A percentile compares a stretch with the other conserved stretches of the same genome.
phyloP scores from a whole-genome alignment of 2,888 invertebrate species.

The Megaustenia siamemsis region DNA sequence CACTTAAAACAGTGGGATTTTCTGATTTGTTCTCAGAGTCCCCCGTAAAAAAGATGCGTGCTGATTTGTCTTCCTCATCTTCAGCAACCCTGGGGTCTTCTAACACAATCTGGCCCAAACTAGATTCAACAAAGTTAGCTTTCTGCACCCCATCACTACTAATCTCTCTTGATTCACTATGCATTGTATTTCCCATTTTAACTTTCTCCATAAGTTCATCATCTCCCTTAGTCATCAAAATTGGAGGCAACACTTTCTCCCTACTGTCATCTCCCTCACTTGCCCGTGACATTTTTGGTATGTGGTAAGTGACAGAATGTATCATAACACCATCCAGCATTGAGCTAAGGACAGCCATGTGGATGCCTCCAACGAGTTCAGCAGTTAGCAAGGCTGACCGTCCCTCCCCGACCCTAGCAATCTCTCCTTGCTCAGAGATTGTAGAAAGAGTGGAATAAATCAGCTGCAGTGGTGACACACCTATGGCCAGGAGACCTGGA shows the following conservation, averaged over 20 bases:
- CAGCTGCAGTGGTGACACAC: constrained; percentile 68
- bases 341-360: constrained; percentile 58
- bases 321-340: constrained; percentile 65
- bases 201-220: background rate
- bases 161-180: background rate
- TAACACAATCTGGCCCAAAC: constrained; percentile 11
- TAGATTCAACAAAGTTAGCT: background rate
- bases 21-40: background rate
- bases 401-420: constrained; percentile 46
- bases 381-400: constrained; percentile 55
- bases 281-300: constrained; percentile 55
- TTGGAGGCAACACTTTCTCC: background rate
- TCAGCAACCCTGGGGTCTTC: constrained; percentile 7
- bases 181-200: background rate
- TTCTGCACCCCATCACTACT: background rate
- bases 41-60: background rate
- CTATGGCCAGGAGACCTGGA: constrained; percentile 65
- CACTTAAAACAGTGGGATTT: background rate
- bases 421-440: constrained; percentile 63
- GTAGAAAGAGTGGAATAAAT: constrained; percentile 72
- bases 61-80: constrained; percentile 2
- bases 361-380: constrained; percentile 59
- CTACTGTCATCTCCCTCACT: constrained; percentile 6
- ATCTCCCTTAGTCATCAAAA: constrained; percentile 1
- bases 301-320: constrained; percentile 71